Evolutionary conservation across 1,140 invertebrate genomes (phyloP), one percentile per base, ranked within the genome.

Genomic region (Helicoverpa armigera): DNA sequence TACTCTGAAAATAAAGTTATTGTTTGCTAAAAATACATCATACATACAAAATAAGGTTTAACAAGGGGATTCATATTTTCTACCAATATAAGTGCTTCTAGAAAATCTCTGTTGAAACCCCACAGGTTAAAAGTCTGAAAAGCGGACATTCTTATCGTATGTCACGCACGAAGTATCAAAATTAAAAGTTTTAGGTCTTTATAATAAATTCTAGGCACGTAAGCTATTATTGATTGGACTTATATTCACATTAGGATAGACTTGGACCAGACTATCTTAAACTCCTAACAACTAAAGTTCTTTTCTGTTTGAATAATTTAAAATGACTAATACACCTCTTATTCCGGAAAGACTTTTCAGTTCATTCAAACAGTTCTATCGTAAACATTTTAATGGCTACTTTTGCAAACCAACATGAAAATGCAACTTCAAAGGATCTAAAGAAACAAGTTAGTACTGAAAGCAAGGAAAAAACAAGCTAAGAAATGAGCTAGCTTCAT

Each of bases 1-100:
- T 72, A 98, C 95, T 86, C 97, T 97, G 89, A 60, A 94, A 94
- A 76, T 0, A 67, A 65, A 56, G 7, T 43, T 7, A 9, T 43
- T 43, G 5, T 43, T 43, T 0, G 35, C 9, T 9, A 43, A 43
- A 35, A 43, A 7, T 7, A 9, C 35, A 43, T 9, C 35, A n/a
- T n/a, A n/a, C n/a, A n/a, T n/a, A 9, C 0, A 43, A 7, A 43
- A 43, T 1, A 43, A 9, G 9, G 35, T 43, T 43, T 9, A 43
- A 43, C 35, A 43, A 5, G 1, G 7, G 35, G 9, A 43, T 35
- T 35, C 4, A 35, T 35, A 35, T 35, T 35, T 3, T 35, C 7
- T 9, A 7, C 5, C 35, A 1, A 43, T 1, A 7, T 10, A 12
- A 48, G 3, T 12, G 3, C 65, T 50, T 69, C 12, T 16, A 48